A percentile compares a stretch with the other conserved stretches of the same genome.
These are phyloP conservation scores for Sciurus niger DNA, from an alignment of 2,113 vertebrate species.

Conservation along the genomic window DNA sequence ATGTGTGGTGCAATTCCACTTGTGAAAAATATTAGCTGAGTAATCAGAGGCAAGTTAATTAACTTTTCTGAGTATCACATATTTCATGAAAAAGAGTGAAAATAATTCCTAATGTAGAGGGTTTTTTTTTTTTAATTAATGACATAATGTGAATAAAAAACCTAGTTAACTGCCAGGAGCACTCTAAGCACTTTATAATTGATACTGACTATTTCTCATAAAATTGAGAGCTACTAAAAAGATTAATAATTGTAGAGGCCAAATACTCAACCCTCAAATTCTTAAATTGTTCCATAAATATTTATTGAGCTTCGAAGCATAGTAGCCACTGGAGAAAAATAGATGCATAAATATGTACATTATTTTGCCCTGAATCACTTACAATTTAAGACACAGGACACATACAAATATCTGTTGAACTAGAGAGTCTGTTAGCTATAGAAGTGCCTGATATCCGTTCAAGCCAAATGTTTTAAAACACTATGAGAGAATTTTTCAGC, in stretches of 20 bases:
- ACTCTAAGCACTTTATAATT: not conserved
- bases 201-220: not conserved
- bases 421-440: not conserved
- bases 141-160: conserved; percentile 20
- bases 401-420: not conserved
- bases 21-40: not conserved
- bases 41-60: not conserved
- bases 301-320: not conserved
- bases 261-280: conserved; percentile 1
- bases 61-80: conserved; percentile 5
- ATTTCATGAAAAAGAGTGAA: not conserved
- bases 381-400: not conserved
- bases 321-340: not conserved
- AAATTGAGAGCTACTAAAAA: conserved; percentile 23
- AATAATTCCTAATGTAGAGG: not conserved
- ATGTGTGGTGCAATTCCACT: not conserved
- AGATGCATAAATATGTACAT: not conserved
- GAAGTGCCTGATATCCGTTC: not conserved
- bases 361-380: not conserved
- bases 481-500: not conserved
- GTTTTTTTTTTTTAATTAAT: conserved; percentile 10
- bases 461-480: not conserved
- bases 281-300: conserved; percentile 31
- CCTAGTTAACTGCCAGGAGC: not conserved
- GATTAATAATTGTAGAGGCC: not conserved